A percentile compares a stretch with the other conserved stretches of the same genome.
phyloP scores from a whole-genome alignment of 1,140 invertebrate species.

The Aphis craccivora region DNA sequence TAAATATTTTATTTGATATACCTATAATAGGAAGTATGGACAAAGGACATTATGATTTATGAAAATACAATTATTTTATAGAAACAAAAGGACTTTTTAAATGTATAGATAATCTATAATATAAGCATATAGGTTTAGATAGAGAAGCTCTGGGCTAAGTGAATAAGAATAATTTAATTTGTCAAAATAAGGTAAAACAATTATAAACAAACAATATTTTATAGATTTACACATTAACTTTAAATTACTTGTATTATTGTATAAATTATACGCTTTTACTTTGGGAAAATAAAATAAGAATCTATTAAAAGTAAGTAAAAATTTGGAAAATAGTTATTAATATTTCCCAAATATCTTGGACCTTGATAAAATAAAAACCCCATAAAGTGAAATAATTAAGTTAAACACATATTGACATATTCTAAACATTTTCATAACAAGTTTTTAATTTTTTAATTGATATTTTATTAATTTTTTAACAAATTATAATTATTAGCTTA shows the following conservation, averaged over 20 bases:
- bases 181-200: not conserved
- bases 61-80: not conserved
- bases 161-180: not conserved
- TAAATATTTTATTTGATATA: slow-evolving; percentile 11
- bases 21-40: not conserved
- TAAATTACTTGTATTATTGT: not conserved
- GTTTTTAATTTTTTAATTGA: no score
- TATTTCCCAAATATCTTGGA: no score
- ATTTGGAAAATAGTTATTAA: no score
- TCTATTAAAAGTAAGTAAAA: not conserved
- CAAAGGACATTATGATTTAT: not conserved
- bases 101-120: not conserved
- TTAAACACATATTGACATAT: no score
- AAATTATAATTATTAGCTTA: no score
- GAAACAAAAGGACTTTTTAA: not conserved
- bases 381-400: no score
- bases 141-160: not conserved
- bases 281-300: not conserved
- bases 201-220: not conserved
- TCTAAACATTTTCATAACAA: no score
- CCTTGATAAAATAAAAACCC: no score
- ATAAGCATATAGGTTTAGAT: not conserved
- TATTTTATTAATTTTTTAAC: no score
- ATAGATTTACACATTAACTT: not conserved
- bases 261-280: not conserved